Percentiles rank a stretch among this genome's conserved stretches.
Evolutionary conservation across 2,113 vertebrate genomes (phyloP).

Genomic region (Sardina pilchardus): DNA sequence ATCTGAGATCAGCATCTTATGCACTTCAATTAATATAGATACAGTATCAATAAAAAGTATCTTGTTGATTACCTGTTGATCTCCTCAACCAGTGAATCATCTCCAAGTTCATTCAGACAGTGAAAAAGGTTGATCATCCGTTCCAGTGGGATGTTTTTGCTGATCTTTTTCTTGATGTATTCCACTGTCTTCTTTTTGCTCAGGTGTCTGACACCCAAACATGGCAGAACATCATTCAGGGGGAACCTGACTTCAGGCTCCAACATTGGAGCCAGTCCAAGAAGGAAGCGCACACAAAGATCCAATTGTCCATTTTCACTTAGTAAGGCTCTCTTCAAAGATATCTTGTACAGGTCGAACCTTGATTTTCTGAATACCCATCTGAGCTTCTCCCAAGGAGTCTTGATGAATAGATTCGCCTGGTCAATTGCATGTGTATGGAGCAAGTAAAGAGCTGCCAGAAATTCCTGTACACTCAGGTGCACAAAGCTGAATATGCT

Average conservation of each 20-base stretch:
- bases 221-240: neutral
- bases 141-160: conserved; percentile 17
- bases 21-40: no score
- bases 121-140: conserved; percentile 33
- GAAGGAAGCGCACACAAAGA: neutral
- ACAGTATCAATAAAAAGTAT: no score
- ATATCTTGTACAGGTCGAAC: neutral
- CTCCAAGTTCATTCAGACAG: conserved; percentile 34
- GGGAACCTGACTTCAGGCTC: neutral
- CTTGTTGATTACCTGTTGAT: conserved; percentile 21
- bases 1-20: no score
- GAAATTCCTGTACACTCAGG: neutral
- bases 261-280: neutral
- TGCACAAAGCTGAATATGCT: neutral
- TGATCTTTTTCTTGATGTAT: neutral
- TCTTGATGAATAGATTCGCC: neutral
- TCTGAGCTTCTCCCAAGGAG: neutral
- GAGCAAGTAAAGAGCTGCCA: neutral
- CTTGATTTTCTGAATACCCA: neutral
- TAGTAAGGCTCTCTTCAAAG: neutral
- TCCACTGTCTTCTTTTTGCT: neutral
- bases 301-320: neutral
- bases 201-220: neutral
- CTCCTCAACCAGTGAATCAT: conserved; percentile 9
- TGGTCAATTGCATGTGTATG: neutral